Conservation (phyloP, 2,113 vertebrate genomes). For the Leucoraja erinaceus region DNA sequence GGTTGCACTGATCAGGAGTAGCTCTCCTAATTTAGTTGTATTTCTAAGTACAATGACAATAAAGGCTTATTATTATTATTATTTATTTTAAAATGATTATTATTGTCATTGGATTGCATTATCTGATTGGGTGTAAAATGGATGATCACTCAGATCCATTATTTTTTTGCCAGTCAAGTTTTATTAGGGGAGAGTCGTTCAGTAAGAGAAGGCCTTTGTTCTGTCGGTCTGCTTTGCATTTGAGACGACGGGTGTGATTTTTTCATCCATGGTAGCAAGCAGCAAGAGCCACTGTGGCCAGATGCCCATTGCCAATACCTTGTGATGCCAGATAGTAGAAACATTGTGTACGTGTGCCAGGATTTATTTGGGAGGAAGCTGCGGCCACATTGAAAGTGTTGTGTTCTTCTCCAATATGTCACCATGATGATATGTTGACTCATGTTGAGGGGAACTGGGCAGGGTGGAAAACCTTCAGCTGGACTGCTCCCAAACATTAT, state of each 20-base stretch:
- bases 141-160: background rate
- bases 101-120: background rate
- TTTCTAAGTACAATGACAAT: too few species aligned
- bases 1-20: too few species aligned
- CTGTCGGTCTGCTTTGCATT: conserved; percentile 18
- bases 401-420: conserved; percentile 6
- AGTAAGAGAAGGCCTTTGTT: background rate
- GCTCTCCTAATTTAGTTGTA: too few species aligned
- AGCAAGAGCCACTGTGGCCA: background rate
- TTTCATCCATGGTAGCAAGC: background rate
- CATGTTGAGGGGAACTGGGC: background rate
- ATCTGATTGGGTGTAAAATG: background rate
- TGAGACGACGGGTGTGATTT: background rate
- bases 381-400: background rate
- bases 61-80: too few species aligned
- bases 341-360: background rate
- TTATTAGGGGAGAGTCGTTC: background rate
- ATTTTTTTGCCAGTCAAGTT: background rate
- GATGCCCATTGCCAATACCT: background rate
- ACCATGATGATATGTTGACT: background rate
- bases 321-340: background rate
- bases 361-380: background rate
- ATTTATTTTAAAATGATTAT: too few species aligned
- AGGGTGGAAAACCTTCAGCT: background rate
- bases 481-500: background rate